These are phyloP conservation scores for Emesis furor DNA, from an alignment of 2,888 invertebrate species.

Conservation along the genomic window DNA sequence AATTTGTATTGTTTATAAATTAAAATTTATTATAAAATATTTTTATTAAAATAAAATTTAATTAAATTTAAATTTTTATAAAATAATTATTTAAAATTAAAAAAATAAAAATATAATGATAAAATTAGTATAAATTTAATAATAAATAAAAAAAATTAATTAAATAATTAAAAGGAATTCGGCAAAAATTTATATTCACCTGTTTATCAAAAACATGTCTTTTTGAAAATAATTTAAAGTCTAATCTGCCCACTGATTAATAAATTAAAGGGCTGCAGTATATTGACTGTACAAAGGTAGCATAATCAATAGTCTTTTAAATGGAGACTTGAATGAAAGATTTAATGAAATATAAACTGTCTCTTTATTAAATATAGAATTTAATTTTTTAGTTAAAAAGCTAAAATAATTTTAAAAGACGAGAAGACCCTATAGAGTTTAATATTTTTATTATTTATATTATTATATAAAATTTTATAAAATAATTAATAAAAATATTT, in stretches of 20 bases:
- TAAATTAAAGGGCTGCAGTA: conserved; percentile 95
- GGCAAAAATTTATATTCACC: conserved; percentile 93
- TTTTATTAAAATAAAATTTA: conserved; percentile 81
- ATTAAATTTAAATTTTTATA: conserved; percentile 52
- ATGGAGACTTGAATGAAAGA: conserved; percentile 96
- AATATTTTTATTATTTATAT: conserved; percentile 84
- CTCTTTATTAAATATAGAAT: conserved; percentile 85
- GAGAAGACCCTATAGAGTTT: conserved; percentile 96
- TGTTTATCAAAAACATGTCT: conserved; percentile 96
- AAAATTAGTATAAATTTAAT: conserved; percentile 91
- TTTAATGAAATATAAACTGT: conserved; percentile 93
- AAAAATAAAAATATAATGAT: conserved; percentile 90
- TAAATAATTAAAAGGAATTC: conserved; percentile 96
- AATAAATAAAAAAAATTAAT: conserved; percentile 67
- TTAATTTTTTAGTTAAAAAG: conserved; percentile 92
- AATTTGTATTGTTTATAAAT: conserved; percentile 92
- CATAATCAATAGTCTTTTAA: conserved; percentile 92
- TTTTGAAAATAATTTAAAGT: conserved; percentile 85
- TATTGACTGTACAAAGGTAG: conserved; percentile 74
- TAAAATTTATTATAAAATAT: conserved; percentile 89
- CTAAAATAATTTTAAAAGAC: conserved; percentile 94
- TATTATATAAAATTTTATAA: conserved; percentile 82
- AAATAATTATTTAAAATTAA: conserved; percentile 84
- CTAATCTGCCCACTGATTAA: conserved; percentile 94
- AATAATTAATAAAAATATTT: conserved; percentile 87